Evolutionary conservation across 2,888 invertebrate species (phyloP), one percentile per base, ranked within the genome.

Genomic region (Polymixis flavicincta): DNA sequence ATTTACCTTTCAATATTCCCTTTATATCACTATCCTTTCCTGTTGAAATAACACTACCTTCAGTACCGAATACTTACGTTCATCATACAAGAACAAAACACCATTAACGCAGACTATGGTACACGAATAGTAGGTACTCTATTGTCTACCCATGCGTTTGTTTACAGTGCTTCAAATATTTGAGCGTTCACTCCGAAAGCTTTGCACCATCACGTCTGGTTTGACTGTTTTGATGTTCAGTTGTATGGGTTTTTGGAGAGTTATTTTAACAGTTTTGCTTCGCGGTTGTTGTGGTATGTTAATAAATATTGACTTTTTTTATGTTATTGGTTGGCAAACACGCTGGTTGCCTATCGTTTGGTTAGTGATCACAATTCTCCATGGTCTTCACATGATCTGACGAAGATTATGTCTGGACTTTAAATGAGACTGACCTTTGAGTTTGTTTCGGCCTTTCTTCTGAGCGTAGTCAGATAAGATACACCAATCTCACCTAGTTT

Each of bases 91-190:
- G 37, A 57, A 48, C 74, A 73, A 57, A 72, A 17, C 48, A 9
- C 5, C 25, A 37, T 57, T 37, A 73, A 72, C 37, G 37, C 17
- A 37, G 48, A 22, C 17, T 57, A 19, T 32, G 11, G 25, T 32
- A 48, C 25, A 25, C 14, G 17, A 17, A 50, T 13, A 17, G 42
- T 74, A 28, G 25, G 28, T 74, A 28, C 19, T 37, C 42, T 59
- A 75, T n/a, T 50, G 17, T 74, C n/a, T n/a, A 19, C 59, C 37
- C 74, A 28, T 14, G 28, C 75, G 50, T 28, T 52, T 73, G 28
- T 73, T 50, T 75, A 50, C 75, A 0, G 19, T 7, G 75, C 42
- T 60, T 60, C 50, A 59, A 75, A 73, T 73, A 42, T 73, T 76
- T 74, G 32, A 54, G 32, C 63, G 32, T 76, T 75, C 54, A 25